These are phyloP conservation scores for Phalacrocorax carbo DNA, from an alignment of 2,113 vertebrate species.

Conservation along the genomic window DNA sequence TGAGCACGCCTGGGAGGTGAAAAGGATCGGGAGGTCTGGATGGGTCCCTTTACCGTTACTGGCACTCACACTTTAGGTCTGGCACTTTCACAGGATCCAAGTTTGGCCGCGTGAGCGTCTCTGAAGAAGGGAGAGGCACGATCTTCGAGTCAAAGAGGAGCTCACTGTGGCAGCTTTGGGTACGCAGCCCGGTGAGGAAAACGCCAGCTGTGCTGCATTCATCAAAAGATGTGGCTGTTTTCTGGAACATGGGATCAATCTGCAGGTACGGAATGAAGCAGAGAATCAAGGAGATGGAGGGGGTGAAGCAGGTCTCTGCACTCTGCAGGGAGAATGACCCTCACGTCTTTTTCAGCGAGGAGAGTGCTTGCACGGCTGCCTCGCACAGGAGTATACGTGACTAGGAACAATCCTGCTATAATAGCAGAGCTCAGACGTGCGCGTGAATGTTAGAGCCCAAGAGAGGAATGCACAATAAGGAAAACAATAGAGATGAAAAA, in stretches of 20 bases:
- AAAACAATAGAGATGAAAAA: neutral
- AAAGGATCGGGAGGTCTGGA: neutral
- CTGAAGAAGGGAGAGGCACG: constrained; percentile 76
- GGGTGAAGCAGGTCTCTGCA: constrained; percentile 18
- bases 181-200: constrained; percentile 84
- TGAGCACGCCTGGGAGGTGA: accelerated
- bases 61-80: constrained; percentile 59
- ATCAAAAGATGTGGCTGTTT: constrained; percentile 84
- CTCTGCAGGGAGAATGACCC: neutral
- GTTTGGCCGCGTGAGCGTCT: constrained; percentile 54
- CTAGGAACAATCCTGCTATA: neutral
- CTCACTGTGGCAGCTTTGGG: constrained; percentile 78
- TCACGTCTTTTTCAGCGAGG: accelerated
- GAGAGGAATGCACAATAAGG: neutral
- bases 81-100: constrained; percentile 35
- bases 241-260: constrained; percentile 87
- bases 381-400: neutral
- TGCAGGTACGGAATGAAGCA: constrained; percentile 22
- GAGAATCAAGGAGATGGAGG: neutral
- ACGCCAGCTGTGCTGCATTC: constrained; percentile 87
- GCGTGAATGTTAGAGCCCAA: neutral
- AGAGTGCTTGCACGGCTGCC: neutral
- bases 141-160: constrained; percentile 82
- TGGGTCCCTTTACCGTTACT: neutral
- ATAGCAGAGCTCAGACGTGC: neutral